Conservation (phyloP, 2,797 vertebrate species). For the Argentina silus region DNA sequence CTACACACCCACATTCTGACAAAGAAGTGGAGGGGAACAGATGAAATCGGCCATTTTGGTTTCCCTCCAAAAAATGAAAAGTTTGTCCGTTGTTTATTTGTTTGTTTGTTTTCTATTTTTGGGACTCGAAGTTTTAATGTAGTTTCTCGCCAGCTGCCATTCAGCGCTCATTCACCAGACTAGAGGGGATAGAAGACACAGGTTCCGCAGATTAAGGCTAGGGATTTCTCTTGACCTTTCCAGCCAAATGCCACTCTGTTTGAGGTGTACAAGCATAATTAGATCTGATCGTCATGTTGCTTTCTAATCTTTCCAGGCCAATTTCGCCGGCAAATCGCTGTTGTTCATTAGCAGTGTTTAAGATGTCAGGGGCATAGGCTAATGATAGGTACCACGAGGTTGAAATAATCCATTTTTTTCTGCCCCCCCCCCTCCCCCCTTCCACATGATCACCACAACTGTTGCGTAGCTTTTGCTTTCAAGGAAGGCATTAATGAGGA, state of each 20-base stretch:
- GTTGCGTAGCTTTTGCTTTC: slow-evolving; percentile 58
- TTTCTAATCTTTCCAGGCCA: slow-evolving; percentile 55
- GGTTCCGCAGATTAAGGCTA: slow-evolving; percentile 68
- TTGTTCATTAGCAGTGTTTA: slow-evolving; percentile 74
- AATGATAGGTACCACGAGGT: slow-evolving; percentile 62
- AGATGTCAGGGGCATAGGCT: slow-evolving; percentile 71
- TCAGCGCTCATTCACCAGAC: slow-evolving; percentile 19
- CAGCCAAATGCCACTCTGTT: slow-evolving; percentile 72
- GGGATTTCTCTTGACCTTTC: slow-evolving; percentile 81
- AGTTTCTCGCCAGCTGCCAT: slow-evolving; percentile 22
- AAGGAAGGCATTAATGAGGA: slow-evolving; percentile 78
- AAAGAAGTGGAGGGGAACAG: background rate
- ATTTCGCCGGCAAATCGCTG: slow-evolving; percentile 41
- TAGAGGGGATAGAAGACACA: slow-evolving; percentile 53
- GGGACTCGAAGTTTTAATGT: slow-evolving; percentile 22
- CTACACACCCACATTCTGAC: background rate
- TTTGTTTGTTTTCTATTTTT: background rate
- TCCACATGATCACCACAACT: slow-evolving; percentile 57
- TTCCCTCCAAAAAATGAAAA: slow-evolving; percentile 8
- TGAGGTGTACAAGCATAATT: slow-evolving; percentile 73
- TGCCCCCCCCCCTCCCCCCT: slow-evolving; percentile 26
- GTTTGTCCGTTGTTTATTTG: slow-evolving; percentile 1
- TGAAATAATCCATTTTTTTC: slow-evolving; percentile 62
- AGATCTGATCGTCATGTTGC: slow-evolving; percentile 59
- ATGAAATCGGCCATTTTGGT: slow-evolving; percentile 9